phyloP scores from a whole-genome alignment of 2,113 vertebrate genomes.

The Nestor notabilis region DNA sequence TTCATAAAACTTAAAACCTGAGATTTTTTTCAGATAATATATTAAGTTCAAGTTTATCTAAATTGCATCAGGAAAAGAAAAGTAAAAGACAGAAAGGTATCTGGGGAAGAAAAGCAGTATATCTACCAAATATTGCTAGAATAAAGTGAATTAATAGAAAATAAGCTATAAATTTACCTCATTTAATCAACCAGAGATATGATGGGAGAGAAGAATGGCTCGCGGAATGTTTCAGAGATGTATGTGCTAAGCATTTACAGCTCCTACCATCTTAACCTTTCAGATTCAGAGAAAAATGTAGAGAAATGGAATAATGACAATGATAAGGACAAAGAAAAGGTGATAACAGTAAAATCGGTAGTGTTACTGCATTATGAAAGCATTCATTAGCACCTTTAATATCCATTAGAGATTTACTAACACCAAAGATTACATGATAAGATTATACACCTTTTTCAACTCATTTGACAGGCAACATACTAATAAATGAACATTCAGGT shows the following conservation, averaged over 20 bases:
- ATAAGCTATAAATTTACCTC: background rate
- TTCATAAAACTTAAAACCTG: background rate
- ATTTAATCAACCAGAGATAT: background rate
- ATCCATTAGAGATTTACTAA: background rate
- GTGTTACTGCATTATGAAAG: background rate
- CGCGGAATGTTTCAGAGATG: background rate
- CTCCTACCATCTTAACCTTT: background rate
- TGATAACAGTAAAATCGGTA: background rate
- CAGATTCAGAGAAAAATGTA: background rate
- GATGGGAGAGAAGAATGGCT: background rate
- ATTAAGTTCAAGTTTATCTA: background rate
- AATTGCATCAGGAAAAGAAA: background rate
- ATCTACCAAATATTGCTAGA: background rate
- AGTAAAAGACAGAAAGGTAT: background rate
- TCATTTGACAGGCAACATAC: background rate
- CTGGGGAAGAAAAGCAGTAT: background rate
- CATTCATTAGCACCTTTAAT: background rate
- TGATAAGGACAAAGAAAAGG: background rate
- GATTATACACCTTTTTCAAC: background rate
- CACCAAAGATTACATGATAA: background rate
- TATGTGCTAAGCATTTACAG: background rate
- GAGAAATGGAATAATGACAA: background rate
- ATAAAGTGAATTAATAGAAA: background rate
- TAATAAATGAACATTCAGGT: background rate
- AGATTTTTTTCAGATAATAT: background rate